phyloP scores from a whole-genome alignment of 2,113 vertebrate genomes.

The Gambusia holbrooki region DNA sequence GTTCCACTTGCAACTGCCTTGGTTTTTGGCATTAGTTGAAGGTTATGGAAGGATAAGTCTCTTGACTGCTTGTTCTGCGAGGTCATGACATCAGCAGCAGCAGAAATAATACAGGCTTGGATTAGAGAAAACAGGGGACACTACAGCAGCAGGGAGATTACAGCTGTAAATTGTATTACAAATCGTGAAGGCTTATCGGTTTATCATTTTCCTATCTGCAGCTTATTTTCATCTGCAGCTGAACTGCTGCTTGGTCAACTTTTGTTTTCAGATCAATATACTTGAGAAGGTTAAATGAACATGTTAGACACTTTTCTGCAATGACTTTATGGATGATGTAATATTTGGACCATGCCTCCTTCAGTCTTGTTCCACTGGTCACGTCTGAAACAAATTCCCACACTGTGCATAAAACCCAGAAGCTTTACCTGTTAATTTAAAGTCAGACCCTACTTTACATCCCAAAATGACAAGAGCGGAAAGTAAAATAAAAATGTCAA shows the following conservation, averaged over 20 bases:
- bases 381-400: background rate
- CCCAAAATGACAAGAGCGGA: background rate
- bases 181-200: constrained; percentile 65
- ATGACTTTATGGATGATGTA: background rate
- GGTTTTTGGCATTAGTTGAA: constrained; percentile 12
- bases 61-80: constrained; percentile 19
- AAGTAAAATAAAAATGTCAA: background rate
- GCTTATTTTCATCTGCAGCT: constrained; percentile 29
- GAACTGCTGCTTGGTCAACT: background rate
- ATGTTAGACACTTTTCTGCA: background rate
- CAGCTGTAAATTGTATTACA: constrained; percentile 71
- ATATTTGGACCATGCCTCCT: background rate
- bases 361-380: background rate
- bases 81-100: constrained; percentile 50
- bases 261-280: constrained; percentile 31
- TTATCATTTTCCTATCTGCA: constrained; percentile 58
- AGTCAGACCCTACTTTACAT: background rate
- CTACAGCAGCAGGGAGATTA: constrained; percentile 66
- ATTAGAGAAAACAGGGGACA: constrained; percentile 57
- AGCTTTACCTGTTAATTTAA: background rate
- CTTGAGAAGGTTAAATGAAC: background rate
- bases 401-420: background rate
- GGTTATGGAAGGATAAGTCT: constrained; percentile 42
- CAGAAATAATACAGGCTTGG: constrained; percentile 63
- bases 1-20: background rate